A percentile compares a stretch with the other conserved stretches of the same genome.
Conservation (phyloP, 2,888 invertebrate genomes). For the Diaphora mendica region DNA sequence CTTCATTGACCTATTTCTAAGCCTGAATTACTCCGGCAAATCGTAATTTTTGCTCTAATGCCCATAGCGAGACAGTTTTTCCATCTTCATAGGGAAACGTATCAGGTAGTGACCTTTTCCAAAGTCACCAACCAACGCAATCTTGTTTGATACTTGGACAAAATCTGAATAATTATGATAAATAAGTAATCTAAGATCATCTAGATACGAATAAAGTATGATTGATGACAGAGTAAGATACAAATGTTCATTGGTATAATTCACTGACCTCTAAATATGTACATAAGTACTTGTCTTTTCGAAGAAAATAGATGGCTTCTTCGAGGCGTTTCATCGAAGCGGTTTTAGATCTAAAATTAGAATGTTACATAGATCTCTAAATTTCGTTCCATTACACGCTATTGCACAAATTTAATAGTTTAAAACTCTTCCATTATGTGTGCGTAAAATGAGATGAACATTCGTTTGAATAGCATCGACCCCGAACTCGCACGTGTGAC, state of each 20-base stretch:
- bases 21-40: background rate
- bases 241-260: background rate
- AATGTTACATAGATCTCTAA: background rate
- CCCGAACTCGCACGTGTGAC: background rate
- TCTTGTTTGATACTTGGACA: background rate
- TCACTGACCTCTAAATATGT: background rate
- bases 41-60: background rate
- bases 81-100: background rate
- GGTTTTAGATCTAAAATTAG: constrained; percentile 1
- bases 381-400: background rate
- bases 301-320: background rate
- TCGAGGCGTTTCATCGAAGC: background rate
- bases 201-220: background rate
- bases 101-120: background rate
- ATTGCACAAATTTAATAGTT: background rate
- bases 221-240: background rate
- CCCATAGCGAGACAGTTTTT: background rate
- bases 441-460: background rate
- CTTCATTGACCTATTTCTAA: background rate
- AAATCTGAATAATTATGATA: background rate
- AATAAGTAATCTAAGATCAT: background rate
- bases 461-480: background rate
- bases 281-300: background rate
- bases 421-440: background rate
- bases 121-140: background rate